A percentile compares a stretch with the other conserved stretches of the same genome.
These are phyloP conservation scores for Dermochelys coriacea DNA, from an alignment of 2,797 vertebrate genomes.

Conservation along the genomic window DNA sequence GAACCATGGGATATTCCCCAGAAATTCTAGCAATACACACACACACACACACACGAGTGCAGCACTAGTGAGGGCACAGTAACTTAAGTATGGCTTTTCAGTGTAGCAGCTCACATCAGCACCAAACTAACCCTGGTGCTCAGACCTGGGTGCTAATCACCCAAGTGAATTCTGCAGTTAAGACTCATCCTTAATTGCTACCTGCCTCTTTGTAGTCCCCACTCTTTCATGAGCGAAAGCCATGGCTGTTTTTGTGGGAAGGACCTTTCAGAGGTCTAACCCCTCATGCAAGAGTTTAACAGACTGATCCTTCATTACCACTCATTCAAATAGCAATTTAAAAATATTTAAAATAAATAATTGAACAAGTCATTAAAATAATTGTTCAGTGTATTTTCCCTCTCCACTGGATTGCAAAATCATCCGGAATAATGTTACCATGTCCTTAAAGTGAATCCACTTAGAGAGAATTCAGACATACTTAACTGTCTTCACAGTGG, in stretches of 20 bases:
- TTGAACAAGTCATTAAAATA: neutral
- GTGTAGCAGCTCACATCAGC: neutral
- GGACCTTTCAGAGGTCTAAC: neutral
- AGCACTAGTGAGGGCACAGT: neutral
- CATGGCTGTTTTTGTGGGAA: neutral
- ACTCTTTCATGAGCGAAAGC: neutral
- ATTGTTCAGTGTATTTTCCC: neutral
- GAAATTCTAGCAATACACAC: neutral
- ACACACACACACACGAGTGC: neutral
- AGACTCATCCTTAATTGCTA: neutral
- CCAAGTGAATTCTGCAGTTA: neutral
- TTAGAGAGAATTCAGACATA: neutral
- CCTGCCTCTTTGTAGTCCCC: neutral
- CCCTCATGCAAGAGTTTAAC: neutral
- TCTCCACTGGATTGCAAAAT: neutral
- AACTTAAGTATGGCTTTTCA: neutral
- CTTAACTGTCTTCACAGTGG: neutral
- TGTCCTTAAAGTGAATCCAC: neutral
- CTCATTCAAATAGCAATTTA: neutral
- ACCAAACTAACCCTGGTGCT: neutral
- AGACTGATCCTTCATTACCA: neutral
- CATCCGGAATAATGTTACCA: neutral
- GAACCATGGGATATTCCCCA: neutral
- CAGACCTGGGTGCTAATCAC: neutral
- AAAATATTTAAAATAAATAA: slow-evolving; percentile 19